phyloP scores from a whole-genome alignment of 2,888 invertebrate genomes.

The Andrena praecox region DNA sequence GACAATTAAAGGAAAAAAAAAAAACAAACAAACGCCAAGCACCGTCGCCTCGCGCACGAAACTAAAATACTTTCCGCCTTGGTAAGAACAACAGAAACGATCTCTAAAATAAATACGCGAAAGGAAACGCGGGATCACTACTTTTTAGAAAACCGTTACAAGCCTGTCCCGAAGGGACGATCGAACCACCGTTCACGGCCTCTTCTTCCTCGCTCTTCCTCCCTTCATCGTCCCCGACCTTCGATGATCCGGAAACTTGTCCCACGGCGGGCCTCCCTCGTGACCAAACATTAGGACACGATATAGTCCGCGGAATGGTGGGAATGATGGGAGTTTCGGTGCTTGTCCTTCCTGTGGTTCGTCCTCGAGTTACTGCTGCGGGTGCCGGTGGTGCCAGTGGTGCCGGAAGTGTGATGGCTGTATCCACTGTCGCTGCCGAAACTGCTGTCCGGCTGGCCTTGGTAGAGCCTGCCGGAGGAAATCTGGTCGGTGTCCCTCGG shows the following conservation, averaged over 20 bases:
- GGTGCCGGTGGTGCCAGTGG: constrained; percentile 86
- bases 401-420: constrained; percentile 92
- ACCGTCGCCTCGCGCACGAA: constrained; percentile 32
- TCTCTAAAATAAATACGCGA: constrained; percentile 50
- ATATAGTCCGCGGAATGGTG: constrained; percentile 81
- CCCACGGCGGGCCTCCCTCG: not conserved
- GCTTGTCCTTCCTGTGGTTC: constrained; percentile 81
- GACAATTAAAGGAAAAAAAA: constrained; percentile 24
- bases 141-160: constrained; percentile 38
- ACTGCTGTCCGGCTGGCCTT: constrained; percentile 87
- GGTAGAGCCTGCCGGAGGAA: constrained; percentile 78
- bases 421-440: constrained; percentile 95
- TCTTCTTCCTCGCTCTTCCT: not conserved
- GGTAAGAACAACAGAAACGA: constrained; percentile 21
- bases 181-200: constrained; percentile 2
- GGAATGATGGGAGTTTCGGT: constrained; percentile 80
- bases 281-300: constrained; percentile 74
- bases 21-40: constrained; percentile 14
- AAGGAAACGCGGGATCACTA: constrained; percentile 25
- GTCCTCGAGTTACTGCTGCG: constrained; percentile 78
- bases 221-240: not conserved
- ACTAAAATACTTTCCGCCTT: constrained; percentile 39
- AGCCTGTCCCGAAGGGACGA: constrained; percentile 9
- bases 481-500: constrained; percentile 77
- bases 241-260: not conserved